Percentiles rank a stretch among this genome's conserved stretches.
These are phyloP conservation scores for Shargacucullia verbasci DNA, from an alignment of 2,888 invertebrate species.

Conservation along the genomic window DNA sequence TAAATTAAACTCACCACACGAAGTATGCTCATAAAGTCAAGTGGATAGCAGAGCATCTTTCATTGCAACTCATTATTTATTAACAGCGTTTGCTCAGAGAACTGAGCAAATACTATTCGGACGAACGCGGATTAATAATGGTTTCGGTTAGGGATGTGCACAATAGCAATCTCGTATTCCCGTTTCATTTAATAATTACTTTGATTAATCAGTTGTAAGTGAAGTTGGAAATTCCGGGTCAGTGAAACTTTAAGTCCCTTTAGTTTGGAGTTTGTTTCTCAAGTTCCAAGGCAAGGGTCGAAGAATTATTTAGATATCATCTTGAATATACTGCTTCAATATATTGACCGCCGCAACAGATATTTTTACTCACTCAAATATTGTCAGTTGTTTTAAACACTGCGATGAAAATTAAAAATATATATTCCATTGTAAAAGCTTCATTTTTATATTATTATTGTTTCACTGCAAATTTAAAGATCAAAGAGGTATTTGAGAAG, in stretches of 20 bases:
- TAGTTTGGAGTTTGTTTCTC: constrained; percentile 2
- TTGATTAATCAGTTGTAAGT: constrained; percentile 10
- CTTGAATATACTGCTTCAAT: too few species aligned
- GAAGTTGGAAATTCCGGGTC: constrained; percentile 8
- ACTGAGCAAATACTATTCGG: constrained; percentile 27
- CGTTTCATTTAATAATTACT: constrained; percentile 5
- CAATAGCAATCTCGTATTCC: constrained; percentile 4
- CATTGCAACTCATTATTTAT: constrained; percentile 37
- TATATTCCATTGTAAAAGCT: too few species aligned
- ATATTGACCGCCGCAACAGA: too few species aligned
- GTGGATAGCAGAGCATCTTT: constrained; percentile 16
- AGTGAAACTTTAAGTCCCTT: constrained; percentile 7
- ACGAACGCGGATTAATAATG: constrained; percentile 5
- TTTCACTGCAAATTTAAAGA: too few species aligned
- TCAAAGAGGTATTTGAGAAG: too few species aligned
- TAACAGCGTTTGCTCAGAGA: constrained; percentile 10
- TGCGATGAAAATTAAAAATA: too few species aligned
- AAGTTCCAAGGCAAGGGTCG: background rate
- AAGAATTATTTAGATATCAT: too few species aligned
- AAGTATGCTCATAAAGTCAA: constrained; percentile 29
- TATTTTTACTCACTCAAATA: too few species aligned
- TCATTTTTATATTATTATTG: too few species aligned
- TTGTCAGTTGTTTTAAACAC: too few species aligned
- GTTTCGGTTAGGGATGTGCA: background rate
- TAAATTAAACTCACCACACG: constrained; percentile 19